Conservation (phyloP, 2,797 vertebrate genomes). For the Phalanger gymnotis region DNA sequence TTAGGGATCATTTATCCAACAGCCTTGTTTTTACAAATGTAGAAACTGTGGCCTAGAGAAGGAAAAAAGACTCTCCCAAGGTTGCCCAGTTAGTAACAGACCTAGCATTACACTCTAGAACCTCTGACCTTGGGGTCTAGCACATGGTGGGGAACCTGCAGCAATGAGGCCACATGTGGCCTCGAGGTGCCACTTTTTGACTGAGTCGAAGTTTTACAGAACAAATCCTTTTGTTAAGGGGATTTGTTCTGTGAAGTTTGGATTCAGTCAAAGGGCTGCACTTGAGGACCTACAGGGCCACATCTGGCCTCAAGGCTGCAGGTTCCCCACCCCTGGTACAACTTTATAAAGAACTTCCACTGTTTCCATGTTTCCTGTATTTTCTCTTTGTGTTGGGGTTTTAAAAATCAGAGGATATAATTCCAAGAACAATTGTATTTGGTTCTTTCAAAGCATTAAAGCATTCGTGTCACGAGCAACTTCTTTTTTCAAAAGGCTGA, state of each 20-base stretch:
- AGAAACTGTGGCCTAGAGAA: not conserved
- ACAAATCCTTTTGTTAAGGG: too few species aligned
- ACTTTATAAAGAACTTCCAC: not conserved
- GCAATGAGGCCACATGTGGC: too few species aligned
- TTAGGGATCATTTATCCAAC: not conserved
- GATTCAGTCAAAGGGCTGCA: too few species aligned
- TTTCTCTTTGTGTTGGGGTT: not conserved
- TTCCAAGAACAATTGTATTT: not conserved
- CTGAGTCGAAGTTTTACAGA: too few species aligned
- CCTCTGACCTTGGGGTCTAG: not conserved
- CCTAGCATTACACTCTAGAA: not conserved
- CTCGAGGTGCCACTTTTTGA: too few species aligned
- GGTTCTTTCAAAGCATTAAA: not conserved
- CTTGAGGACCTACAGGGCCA: too few species aligned
- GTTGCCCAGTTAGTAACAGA: not conserved
- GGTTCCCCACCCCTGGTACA: too few species aligned
- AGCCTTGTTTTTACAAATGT: not conserved
- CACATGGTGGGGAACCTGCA: too few species aligned
- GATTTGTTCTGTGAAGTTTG: too few species aligned
- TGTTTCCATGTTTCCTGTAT: not conserved
- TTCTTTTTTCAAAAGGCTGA: not conserved
- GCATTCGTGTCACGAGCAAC: not conserved
- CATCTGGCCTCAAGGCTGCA: too few species aligned
- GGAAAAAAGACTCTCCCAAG: not conserved
- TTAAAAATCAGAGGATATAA: not conserved